phyloP scores from a whole-genome alignment of 30 jellyfish, hydroid and myxozoan species.

The Catostylus mosaicus region DNA sequence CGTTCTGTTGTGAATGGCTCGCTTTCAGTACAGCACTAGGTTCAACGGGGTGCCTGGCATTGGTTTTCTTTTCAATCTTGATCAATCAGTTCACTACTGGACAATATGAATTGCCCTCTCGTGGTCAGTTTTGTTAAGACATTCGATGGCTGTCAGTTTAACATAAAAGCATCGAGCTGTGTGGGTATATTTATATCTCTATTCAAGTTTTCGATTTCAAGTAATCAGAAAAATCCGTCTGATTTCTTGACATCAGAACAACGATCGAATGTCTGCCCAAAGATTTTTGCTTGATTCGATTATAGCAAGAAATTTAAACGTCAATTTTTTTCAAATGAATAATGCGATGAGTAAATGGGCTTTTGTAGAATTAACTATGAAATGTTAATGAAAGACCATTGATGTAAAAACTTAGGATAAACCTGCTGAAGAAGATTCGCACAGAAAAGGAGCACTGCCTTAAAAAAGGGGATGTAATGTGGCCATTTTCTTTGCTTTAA shows the following conservation, averaged over 20 bases:
- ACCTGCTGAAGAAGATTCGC: no score
- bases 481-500: no score
- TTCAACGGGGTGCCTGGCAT: conserved; percentile 47
- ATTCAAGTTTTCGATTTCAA: not conserved
- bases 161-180: not conserved
- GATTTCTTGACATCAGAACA: not conserved
- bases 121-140: conserved; percentile 5
- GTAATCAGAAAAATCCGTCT: conserved; percentile 1
- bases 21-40: conserved; percentile 7
- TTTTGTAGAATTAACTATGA: no score
- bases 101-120: conserved; percentile 7
- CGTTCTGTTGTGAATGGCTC: not conserved
- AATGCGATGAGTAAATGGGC: no score
- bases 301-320: no score
- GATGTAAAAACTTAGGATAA: no score
- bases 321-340: no score
- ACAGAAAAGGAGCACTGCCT: no score
- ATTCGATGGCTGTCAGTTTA: not conserved
- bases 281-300: not conserved
- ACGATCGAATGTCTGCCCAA: not conserved
- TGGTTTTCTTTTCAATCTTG: not conserved
- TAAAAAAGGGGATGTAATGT: no score
- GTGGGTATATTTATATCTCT: not conserved
- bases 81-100: not conserved
- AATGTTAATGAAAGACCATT: no score